These are phyloP conservation scores for Alethe diademata DNA, from an alignment of 2,113 vertebrate genomes.

Conservation along the genomic window DNA sequence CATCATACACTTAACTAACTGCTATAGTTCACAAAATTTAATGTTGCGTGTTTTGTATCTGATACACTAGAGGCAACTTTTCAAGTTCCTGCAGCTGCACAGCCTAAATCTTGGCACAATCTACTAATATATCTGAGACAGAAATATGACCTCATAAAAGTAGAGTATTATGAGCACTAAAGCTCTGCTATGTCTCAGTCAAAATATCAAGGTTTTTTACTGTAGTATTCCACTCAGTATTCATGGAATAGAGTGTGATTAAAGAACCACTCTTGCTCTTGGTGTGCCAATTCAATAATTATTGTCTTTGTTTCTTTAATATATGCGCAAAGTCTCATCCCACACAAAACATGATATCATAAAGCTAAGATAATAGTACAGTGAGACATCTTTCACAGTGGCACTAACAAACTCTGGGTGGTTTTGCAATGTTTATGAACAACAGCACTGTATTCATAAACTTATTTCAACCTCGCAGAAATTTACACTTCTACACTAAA, in stretches of 20 bases:
- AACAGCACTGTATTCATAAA: background rate
- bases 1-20: slow-evolving; percentile 39
- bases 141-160: slow-evolving; percentile 65
- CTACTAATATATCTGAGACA: slow-evolving; percentile 58
- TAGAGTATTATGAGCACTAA: slow-evolving; percentile 45
- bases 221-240: slow-evolving; percentile 59
- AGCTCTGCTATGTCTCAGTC: slow-evolving; percentile 56
- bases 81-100: slow-evolving; percentile 60
- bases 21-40: slow-evolving; percentile 60
- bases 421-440: slow-evolving; percentile 22
- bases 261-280: slow-evolving; percentile 42
- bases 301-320: slow-evolving; percentile 66
- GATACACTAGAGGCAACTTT: slow-evolving; percentile 58
- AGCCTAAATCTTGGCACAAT: slow-evolving; percentile 64
- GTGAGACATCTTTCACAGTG: slow-evolving; percentile 39
- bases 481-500: background rate
- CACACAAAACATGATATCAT: slow-evolving; percentile 45
- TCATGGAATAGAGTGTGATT: slow-evolving; percentile 64
- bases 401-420: slow-evolving; percentile 1
- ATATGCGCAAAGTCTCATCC: slow-evolving; percentile 32
- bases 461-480: background rate
- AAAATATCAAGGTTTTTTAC: slow-evolving; percentile 63
- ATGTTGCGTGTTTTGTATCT: slow-evolving; percentile 46
- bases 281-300: slow-evolving; percentile 58
- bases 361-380: slow-evolving; percentile 51